Percentiles rank a stretch among this genome's conserved stretches.
Evolutionary conservation across 2,797 vertebrate genomes (phyloP).

Genomic region (Pipistrellus pipistrellus): DNA sequence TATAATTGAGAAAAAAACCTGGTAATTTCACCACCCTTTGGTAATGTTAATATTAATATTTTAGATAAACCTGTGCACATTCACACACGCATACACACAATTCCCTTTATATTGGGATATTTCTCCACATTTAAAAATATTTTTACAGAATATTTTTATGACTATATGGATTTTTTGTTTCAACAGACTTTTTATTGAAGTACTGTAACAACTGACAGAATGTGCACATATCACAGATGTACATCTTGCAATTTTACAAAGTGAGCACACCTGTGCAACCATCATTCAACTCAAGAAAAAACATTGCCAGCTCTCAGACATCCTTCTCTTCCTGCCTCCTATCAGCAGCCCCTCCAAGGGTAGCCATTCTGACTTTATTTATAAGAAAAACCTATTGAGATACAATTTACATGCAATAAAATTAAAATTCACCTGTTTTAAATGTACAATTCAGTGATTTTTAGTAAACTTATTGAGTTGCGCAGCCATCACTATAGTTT

Average conservation of each 20-base stretch:
- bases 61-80: neutral
- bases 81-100: neutral
- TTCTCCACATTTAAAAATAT: slow-evolving; percentile 2
- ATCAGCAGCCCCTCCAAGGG: neutral
- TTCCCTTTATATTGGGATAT: neutral
- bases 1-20: neutral
- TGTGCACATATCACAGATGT: neutral
- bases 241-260: slow-evolving; percentile 35
- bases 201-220: slow-evolving; percentile 34
- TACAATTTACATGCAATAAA: slow-evolving; percentile 30
- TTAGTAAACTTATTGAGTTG: neutral
- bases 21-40: neutral
- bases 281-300: neutral
- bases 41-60: slow-evolving; percentile 16
- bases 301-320: neutral
- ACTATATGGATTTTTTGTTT: neutral
- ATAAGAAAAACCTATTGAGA: slow-evolving; percentile 31
- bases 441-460: slow-evolving; percentile 4
- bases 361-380: slow-evolving; percentile 10
- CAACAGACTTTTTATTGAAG: slow-evolving; percentile 34
- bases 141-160: slow-evolving; percentile 43
- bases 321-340: neutral
- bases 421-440: slow-evolving; percentile 26
- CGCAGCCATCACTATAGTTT: neutral
- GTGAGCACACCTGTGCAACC: neutral